A percentile compares a stretch with the other conserved stretches of the same genome.
phyloP scores from a whole-genome alignment of 2,797 vertebrate genomes.

The Avahi laniger region DNA sequence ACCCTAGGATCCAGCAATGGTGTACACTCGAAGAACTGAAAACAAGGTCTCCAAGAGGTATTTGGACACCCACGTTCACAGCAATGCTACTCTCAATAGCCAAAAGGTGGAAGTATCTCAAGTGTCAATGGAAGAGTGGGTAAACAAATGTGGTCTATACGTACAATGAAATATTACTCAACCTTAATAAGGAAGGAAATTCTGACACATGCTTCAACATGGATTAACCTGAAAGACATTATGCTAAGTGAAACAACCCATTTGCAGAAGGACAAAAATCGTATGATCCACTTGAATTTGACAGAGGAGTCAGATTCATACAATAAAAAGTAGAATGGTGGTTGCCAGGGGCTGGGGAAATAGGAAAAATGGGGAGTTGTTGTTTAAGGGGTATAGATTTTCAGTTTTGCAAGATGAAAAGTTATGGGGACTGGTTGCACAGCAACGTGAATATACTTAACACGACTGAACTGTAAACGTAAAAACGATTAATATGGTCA shows the following conservation, averaged over 20 bases:
- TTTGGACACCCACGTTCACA: neutral
- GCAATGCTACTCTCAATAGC: neutral
- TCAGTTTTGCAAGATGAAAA: neutral
- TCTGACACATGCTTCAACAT: neutral
- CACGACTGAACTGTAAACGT: neutral
- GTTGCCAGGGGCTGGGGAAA: neutral
- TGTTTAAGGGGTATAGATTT: neutral
- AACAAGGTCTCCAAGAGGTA: neutral
- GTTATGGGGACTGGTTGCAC: neutral
- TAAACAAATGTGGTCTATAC: neutral
- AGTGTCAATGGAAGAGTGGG: neutral
- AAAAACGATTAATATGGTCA: neutral
- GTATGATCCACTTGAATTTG: neutral
- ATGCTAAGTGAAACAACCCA: neutral
- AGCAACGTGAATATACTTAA: neutral
- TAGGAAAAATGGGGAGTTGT: neutral
- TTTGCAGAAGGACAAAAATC: neutral
- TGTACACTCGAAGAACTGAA: neutral
- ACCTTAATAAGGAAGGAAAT: conserved; percentile 5
- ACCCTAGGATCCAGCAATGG: neutral
- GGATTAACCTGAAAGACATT: neutral
- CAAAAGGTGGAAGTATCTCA: neutral
- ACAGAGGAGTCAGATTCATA: neutral
- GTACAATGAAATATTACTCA: neutral
- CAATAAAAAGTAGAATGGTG: neutral